Percentiles rank a stretch among this genome's conserved stretches.
Evolutionary conservation across 92 coral and sea anemone genomes (phyloP).

Genomic region (Porites rus): DNA sequence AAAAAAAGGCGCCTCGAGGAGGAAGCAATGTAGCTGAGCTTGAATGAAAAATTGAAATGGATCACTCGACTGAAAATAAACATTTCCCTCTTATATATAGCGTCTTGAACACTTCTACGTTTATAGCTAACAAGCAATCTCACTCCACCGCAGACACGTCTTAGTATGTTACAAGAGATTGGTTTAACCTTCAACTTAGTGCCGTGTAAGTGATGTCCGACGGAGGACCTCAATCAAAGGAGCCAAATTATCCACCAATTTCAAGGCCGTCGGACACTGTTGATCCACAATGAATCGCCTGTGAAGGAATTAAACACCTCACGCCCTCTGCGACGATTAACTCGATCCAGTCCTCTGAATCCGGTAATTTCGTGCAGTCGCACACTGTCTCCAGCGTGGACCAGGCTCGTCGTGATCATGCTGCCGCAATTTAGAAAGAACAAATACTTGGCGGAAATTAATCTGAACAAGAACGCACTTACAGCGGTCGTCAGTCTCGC

Average conservation of each 20-base stretch:
- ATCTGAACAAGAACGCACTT: not conserved
- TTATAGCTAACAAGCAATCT: slow-evolving; percentile 2
- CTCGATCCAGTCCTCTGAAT: not conserved
- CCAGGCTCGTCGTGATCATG: slow-evolving; percentile 21
- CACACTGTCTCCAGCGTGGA: not conserved
- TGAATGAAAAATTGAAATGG: slow-evolving; percentile 47
- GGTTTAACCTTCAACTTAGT: not conserved
- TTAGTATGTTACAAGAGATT: not conserved
- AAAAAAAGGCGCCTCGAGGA: slow-evolving; percentile 45
- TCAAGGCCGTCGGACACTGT: too few species aligned
- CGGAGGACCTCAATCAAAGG: not conserved
- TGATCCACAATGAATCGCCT: not conserved
- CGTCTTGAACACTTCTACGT: not conserved
- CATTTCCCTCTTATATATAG: not conserved
- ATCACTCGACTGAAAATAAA: slow-evolving; percentile 10
- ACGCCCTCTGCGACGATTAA: not conserved
- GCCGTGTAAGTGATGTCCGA: not conserved
- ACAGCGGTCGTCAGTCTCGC: slow-evolving; percentile 52
- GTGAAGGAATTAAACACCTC: not conserved
- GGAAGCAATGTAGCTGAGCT: slow-evolving; percentile 51
- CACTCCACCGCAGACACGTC: slow-evolving; percentile 7
- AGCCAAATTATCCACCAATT: too few species aligned
- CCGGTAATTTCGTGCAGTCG: not conserved
- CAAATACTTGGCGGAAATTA: slow-evolving; percentile 36
- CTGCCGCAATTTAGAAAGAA: slow-evolving; percentile 52